Evolutionary conservation across 1,140 invertebrate genomes (phyloP), one percentile per base, ranked within the genome.

Genomic region (Dysdera silvatica): DNA sequence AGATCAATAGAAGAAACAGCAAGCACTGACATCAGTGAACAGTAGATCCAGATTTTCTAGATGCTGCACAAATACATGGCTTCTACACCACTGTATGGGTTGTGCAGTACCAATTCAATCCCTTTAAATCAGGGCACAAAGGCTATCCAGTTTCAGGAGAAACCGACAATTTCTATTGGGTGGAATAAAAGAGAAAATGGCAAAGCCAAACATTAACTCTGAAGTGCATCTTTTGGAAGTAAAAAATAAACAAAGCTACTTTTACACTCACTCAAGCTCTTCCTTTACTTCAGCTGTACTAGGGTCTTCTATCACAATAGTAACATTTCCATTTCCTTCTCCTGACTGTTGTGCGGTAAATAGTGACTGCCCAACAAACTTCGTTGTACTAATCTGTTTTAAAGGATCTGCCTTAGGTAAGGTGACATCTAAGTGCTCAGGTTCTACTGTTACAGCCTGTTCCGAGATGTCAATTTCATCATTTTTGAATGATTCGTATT

Each of bases 401-500:
- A 31, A 29, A 8, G 35, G 4, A 26, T 41, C 28, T 14, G 60
- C 24, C 14, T 33, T 61, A 29, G 24, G 33, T 28, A 61, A 35
- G 31, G 20, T 61, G 37, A 37, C 51, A 54, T 61, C 60, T 20
- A 61, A 20, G 14, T 31, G 31, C 37, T 61, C 60, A 12, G 60
- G 12, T 35, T 61, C 60, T 29, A 35, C 12, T 24, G 37, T 35
- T 8, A 29, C 28, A 18, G 29, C 16, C 16, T 12, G 60, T 18
- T 29, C 29, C 20, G 52, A 35, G 29, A 23, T 20, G 28, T 61
- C 60, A 32, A 6, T n/a, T 10, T 45, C 29, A 18, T 61, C 60
- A 61, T 61, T 61, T 47, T 61, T 52, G 37, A 61, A 61, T 16
- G 35, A 26, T n/a, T 61, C 14, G 37, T 61, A 61, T 29, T 61